These are phyloP conservation scores for Andrena dorsata DNA, from an alignment of 2,888 invertebrate species.

Conservation along the genomic window DNA sequence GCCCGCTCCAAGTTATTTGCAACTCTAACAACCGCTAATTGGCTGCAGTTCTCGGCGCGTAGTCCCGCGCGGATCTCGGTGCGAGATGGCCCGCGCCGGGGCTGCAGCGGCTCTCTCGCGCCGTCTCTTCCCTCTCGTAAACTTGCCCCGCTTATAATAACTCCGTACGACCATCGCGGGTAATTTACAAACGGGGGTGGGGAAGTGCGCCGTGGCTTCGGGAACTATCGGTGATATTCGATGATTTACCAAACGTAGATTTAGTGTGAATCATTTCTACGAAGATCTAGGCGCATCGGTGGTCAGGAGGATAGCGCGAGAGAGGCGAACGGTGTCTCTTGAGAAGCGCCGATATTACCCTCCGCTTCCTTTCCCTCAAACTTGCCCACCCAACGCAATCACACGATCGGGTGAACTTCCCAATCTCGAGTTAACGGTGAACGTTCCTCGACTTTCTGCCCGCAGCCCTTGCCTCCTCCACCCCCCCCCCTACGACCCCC, in stretches of 20 bases:
- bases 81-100: not conserved
- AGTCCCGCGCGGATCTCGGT: slow-evolving; percentile 17
- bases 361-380: slow-evolving; percentile 62
- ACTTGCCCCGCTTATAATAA: no score
- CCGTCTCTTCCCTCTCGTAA: no score
- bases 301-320: not conserved
- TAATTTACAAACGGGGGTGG: no score
- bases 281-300: no score
- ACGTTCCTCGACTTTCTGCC: slow-evolving; percentile 71
- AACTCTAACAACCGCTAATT: slow-evolving; percentile 80
- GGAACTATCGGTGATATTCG: no score
- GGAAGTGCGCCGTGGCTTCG: no score
- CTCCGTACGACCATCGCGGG: no score
- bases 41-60: slow-evolving; percentile 62
- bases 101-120: no score
- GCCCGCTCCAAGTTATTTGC: slow-evolving; percentile 76
- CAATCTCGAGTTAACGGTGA: slow-evolving; percentile 79
- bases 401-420: slow-evolving; percentile 81
- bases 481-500: not conserved
- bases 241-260: no score
- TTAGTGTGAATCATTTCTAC: no score
- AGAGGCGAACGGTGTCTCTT: slow-evolving; percentile 24
- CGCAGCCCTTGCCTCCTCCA: slow-evolving; percentile 16
- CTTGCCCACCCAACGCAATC: slow-evolving; percentile 76
- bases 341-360: slow-evolving; percentile 50